Percentiles rank a stretch among this genome's conserved stretches.
Evolutionary conservation across 2,888 invertebrate species (phyloP).

Genomic region (Melanostoma mellinum): DNA sequence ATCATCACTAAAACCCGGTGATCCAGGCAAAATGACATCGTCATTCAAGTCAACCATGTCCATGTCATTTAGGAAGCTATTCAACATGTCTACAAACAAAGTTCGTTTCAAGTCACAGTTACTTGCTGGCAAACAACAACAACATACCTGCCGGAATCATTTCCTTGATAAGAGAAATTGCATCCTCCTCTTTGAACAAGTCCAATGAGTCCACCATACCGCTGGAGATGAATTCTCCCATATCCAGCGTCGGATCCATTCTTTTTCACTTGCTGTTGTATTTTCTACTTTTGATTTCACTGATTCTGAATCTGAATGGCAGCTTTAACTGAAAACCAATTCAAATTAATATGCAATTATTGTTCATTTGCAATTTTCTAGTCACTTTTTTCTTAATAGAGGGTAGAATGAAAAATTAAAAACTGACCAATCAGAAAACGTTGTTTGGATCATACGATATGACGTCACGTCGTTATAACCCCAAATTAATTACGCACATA

Average conservation of each 20-base stretch:
- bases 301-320: constrained; percentile 16
- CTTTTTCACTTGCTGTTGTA: constrained; percentile 6
- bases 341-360: constrained; percentile 20
- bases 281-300: constrained; percentile 19
- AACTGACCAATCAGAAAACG: constrained; percentile 79
- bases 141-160: constrained; percentile 78
- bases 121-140: neutral
- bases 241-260: constrained; percentile 76
- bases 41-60: constrained; percentile 77
- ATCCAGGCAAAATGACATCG: constrained; percentile 75
- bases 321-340: constrained; percentile 31
- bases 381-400: constrained; percentile 44
- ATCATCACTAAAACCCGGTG: constrained; percentile 74
- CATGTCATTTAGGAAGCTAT: constrained; percentile 79
- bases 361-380: constrained; percentile 40
- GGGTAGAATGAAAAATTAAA: constrained; percentile 61
- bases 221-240: constrained; percentile 76
- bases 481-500: constrained; percentile 72
- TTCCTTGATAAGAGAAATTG: constrained; percentile 80
- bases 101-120: neutral
- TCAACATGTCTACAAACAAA: constrained; percentile 77
- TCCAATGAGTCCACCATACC: constrained; percentile 78
- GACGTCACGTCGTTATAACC: constrained; percentile 76
- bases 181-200: constrained; percentile 80
- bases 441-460: constrained; percentile 81